Percentiles rank a stretch among this genome's conserved stretches.
phyloP scores from a whole-genome alignment of 1,140 invertebrate genomes.

The Copidosoma floridanum region DNA sequence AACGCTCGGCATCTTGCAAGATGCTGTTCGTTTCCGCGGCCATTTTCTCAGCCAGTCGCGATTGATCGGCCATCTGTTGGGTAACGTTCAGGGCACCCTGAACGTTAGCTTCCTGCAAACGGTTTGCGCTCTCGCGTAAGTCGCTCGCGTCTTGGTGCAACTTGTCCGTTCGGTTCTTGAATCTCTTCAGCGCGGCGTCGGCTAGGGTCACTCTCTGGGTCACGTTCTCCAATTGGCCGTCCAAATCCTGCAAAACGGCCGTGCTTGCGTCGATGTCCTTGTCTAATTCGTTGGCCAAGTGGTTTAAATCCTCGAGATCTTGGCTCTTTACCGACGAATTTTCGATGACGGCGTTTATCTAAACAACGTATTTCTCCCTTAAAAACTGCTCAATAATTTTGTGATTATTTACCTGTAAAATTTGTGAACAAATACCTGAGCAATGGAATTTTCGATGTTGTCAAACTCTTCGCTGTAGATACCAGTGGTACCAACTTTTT shows the following conservation, averaged over 20 bases:
- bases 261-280: constrained; percentile 56
- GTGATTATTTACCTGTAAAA: too few relatives aligned
- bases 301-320: constrained; percentile 68
- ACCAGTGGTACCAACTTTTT: constrained; percentile 87
- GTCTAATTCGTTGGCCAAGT: constrained; percentile 59
- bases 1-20: constrained; percentile 75
- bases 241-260: constrained; percentile 62
- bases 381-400: too few relatives aligned
- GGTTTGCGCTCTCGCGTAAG: constrained; percentile 83
- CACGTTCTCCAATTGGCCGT: constrained; percentile 70
- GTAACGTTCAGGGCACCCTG: constrained; percentile 92
- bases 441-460: constrained; percentile 81
- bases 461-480: constrained; percentile 93
- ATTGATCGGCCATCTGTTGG: constrained; percentile 72
- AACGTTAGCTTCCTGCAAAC: constrained; percentile 90
- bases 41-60: constrained; percentile 68
- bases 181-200: constrained; percentile 72
- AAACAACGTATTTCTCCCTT: too few relatives aligned
- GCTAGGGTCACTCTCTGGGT: constrained; percentile 76
- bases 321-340: constrained; percentile 72
- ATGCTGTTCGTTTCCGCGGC: constrained; percentile 57
- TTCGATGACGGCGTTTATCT: constrained; percentile 71
- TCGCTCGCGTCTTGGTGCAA: constrained; percentile 72
- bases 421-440: too few relatives aligned
- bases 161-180: constrained; percentile 70